Evolutionary conservation across 2,888 invertebrate genomes (phyloP).

Genomic region (Agonopterix alstromeriana): DNA sequence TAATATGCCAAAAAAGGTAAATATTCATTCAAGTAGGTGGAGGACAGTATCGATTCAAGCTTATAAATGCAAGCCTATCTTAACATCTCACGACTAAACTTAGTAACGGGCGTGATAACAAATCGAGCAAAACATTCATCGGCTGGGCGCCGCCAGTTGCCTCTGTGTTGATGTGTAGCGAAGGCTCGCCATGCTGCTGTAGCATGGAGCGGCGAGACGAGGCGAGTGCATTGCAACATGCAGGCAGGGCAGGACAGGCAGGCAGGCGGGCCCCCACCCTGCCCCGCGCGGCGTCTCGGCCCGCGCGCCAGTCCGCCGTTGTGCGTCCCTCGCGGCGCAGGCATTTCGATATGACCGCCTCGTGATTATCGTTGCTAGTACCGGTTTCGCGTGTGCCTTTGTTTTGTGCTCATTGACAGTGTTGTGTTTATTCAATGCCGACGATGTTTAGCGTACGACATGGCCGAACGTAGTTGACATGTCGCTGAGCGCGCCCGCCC

Average conservation of each 20-base stretch:
- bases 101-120: constrained; percentile 1
- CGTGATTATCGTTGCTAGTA: constrained; percentile 33
- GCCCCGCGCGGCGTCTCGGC: constrained; percentile 39
- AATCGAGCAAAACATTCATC: constrained; percentile 21
- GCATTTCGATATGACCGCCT: constrained; percentile 45
- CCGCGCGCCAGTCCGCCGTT: constrained; percentile 63
- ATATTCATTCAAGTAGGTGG: no score
- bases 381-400: constrained; percentile 57
- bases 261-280: constrained; percentile 59
- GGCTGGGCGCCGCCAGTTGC: constrained; percentile 35
- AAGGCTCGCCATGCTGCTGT: constrained; percentile 1
- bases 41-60: no score
- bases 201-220: constrained; percentile 31
- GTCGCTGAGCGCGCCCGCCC: constrained; percentile 72
- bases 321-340: constrained; percentile 70
- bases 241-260: constrained; percentile 28
- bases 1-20: no score
- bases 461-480: constrained; percentile 72
- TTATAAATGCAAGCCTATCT: no score
- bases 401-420: constrained; percentile 52
- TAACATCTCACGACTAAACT: neutral
- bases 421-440: constrained; percentile 45
- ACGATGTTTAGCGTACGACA: constrained; percentile 49
- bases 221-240: constrained; percentile 62
- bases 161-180: constrained; percentile 11